Evolutionary conservation across 2,797 vertebrate species (phyloP), one percentile per base, ranked within the genome.

Genomic region (Syndactyla subalaris): DNA sequence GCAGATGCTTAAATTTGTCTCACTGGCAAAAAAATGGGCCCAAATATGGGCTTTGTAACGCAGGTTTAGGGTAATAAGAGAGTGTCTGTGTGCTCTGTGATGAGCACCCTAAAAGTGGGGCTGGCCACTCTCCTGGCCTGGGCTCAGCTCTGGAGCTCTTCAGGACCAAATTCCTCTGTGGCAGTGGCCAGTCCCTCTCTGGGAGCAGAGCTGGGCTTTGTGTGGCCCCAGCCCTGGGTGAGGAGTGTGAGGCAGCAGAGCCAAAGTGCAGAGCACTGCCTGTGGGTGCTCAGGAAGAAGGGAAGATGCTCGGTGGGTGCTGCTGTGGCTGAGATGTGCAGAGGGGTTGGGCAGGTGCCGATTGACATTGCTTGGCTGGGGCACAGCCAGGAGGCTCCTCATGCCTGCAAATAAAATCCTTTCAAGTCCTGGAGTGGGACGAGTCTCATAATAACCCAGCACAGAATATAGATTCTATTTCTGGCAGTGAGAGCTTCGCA

Each of bases 391-490:
- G 26, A 62, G 57, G 36, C 90, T 80, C 57, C 65, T 26, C 3
- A 15, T 24, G 81, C 43, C 66, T 45, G 41, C 17, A 59, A 0
- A 85, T 34, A 30, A 34, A 70, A 79, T 12, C 49, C 81, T 52
- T 32, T 63, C 32, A 10, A 70, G 84, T 39, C 67, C 67, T 70
- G 77, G 19, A 5, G 61, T 27, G 4, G 63, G n/a, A 5, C 6
- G 49, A 27, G 75, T 46, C 78, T 66, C 82, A 30, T 29, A 65
- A 61, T 72, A 75, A 46, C 59, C 43, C 72, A 27, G 36, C 10
- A 55, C 8, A 48, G 86, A 73, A 32, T 19, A 24, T 1, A 51
- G 84, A 62, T 67, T 71, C 94, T 94, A 92, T 94, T 95, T 92
- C 81, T 38, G 27, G 93, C 57, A 0, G 63, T 8, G 61, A 32